Evolutionary conservation across 1,140 invertebrate genomes (phyloP), one percentile per base, ranked within the genome.

Genomic region (Formica selysi): DNA sequence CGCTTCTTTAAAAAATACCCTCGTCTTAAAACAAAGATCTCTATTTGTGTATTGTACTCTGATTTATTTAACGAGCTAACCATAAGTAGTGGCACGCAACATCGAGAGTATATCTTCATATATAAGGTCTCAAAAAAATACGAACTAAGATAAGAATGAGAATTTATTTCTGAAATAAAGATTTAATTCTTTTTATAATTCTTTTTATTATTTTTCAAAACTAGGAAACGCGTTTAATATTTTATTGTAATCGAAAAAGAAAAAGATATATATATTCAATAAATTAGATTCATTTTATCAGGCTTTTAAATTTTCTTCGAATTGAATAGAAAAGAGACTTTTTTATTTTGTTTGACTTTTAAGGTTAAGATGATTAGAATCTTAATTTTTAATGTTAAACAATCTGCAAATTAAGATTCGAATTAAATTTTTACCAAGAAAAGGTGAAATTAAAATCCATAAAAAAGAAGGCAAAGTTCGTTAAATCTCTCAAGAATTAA

Each of bases 11-110:
- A 61, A 83, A 38, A 38, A 32, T 36, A 32, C 13, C 19, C 38
- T 83, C 29, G 54, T 83, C 68, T 83, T 74, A 79, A 89, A 89
- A 89, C 83, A 74, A 89, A 89, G 83, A 57, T 89, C 62, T 78
- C 67, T 80, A 83, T 89, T 89, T 86, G 71, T 70, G 76, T 86
- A 89, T 83, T 62, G 70, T 89, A 89, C 16, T 51, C 16, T 83
- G 84, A 89, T 89, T 86, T 89, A 89, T 89, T 89, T 89, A 89
- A 81, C 84, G 87, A 71, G 41, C 83, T 70, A 86, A 44, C 41
- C 10, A 44, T 44, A 44, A 74, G 70, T 64, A 29, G 29, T 29
- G n/a, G 67, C 68, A 84, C 87, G 78, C 88, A 73, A 89, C 62
- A 32, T 73, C 76, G 41, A 76, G 71, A 76, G 71, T 64, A 41